Conservation (phyloP, 2,113 vertebrate genomes). For the Tupaia chinensis region DNA sequence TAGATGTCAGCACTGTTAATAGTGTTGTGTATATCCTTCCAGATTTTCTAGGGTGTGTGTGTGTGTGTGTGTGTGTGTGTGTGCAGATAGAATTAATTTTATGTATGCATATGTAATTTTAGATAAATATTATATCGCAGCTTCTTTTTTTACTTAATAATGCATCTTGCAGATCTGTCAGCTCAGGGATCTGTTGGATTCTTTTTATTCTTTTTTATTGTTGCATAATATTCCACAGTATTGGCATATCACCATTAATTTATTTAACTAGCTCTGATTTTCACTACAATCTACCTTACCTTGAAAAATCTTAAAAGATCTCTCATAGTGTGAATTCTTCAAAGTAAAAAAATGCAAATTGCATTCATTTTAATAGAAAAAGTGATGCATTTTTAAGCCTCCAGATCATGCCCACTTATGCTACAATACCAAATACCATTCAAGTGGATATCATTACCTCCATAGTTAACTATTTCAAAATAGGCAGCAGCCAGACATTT, state of each 20-base stretch:
- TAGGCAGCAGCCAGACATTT: neutral
- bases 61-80: neutral
- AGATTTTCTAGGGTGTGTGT: neutral
- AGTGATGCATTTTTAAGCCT: neutral
- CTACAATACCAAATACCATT: neutral
- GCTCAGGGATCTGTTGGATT: neutral
- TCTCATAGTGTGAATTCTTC: neutral
- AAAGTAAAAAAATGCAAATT: conserved; percentile 17
- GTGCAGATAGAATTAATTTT: neutral
- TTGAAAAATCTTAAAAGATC: conserved; percentile 23
- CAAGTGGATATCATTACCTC: neutral
- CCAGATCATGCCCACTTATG: neutral
- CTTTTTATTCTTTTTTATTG: neutral
- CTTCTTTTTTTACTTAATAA: neutral
- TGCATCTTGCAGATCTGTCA: neutral
- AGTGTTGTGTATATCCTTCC: neutral
- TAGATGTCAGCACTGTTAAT: neutral
- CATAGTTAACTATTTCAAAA: neutral
- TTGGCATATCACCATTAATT: neutral
- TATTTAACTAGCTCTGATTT: conserved; percentile 30
- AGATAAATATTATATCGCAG: neutral
- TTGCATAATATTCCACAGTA: neutral
- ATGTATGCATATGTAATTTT: conserved; percentile 19
- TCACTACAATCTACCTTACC: neutral
- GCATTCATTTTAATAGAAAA: neutral